Base-by-base conservation (phyloP, 1,140 invertebrate species). In the Drosophila kepulauana region DNA sequence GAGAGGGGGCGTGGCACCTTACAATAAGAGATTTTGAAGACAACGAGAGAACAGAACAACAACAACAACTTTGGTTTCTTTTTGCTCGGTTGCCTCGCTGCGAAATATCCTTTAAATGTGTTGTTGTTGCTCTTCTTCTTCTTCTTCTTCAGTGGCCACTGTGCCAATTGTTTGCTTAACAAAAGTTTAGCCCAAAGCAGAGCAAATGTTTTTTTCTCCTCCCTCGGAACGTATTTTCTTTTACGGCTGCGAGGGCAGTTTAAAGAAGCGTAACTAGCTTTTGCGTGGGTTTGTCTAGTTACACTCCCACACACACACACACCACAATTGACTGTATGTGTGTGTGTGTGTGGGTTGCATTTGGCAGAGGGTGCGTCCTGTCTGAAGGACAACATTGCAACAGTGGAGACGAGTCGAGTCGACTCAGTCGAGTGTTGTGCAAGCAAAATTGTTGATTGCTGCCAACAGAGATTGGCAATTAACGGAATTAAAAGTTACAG, bases 401-500 rank as follows among this genome's bases (percentile, higher is more conserved):
- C 81, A 81, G 86, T 91, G 75, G 77, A 91, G 88, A 78, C 79
- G 76, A 91, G 88, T 85, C 76, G 79, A 91, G 88, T 51, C 33
- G 54, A 59, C 20, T 41, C 79, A 81, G 84, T 88, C 78, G 82
- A 91, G 89, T 91, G 89, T 91, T 91, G 89, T 91, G 89, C 89
- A 91, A 91, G 91, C 91, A 91, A 84, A 91, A 82, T 80, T 91
- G 90, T 90, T 91, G 90, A 91, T 91, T 91, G 90, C 86, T 91
- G 82, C 82, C 86, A 88, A 91, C 90, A 91, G 90, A 91, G 90
- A 91, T 91, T 91, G 90, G 90, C 90, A 91, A 91, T 91, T 91
- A 91, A 91, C 90, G 90, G 90, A 91, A 91, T 91, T 91, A 91
- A 91, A 91, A 91, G 85, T 91, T 91, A 86, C 89, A 91, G 82